Base-by-base conservation (phyloP, 2,888 invertebrate genomes). In the Nymphalis polychloros region DNA sequence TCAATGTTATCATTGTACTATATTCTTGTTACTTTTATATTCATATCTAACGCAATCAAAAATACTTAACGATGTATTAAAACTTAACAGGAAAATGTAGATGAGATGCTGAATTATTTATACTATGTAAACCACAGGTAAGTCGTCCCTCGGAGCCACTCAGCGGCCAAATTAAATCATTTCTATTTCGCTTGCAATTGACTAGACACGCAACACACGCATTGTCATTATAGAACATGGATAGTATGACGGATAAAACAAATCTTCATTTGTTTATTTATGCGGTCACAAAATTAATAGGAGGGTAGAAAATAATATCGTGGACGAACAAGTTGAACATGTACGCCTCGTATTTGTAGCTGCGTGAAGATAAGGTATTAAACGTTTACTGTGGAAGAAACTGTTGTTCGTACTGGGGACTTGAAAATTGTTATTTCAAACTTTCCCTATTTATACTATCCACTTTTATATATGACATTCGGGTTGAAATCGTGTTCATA, bases 81-180 rank as follows among this genome's bases (percentile, higher is more conserved):
- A 41, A n/a, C 16, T 19, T 59, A 27, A 55, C 17, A 69, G 63
- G 63, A 63, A 52, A 53, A 49, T 48, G 57, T 57, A 57, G 19
- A 27, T 23, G 53, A 27, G 27, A 57, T 63, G 55, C 72, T 69
- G 69, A 60, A 60, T 57, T 52, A 57, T 68, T 59, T 69, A 67
- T 57, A 62, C 72, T 75, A 61, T 68, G 70, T 66, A 64, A 70
- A 75, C 77, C 76, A 70, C 78, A 75, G 70, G 75, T 73, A 72
- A 75, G 71, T 75, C 74, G 80, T 83, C 86, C 86, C 86, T 83
- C 78, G 71, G 80, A 81, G 77, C 79, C 85, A 85, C 86, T 84
- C 85, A 78, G 76, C 80, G 78, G 79, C 80, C 77, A 86, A 90
- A 90, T 90, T 87, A 90, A 90, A 90, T 89, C 87, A 90, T 90